Base-by-base conservation (phyloP, 2,113 vertebrate genomes). In the Strix aluco region DNA sequence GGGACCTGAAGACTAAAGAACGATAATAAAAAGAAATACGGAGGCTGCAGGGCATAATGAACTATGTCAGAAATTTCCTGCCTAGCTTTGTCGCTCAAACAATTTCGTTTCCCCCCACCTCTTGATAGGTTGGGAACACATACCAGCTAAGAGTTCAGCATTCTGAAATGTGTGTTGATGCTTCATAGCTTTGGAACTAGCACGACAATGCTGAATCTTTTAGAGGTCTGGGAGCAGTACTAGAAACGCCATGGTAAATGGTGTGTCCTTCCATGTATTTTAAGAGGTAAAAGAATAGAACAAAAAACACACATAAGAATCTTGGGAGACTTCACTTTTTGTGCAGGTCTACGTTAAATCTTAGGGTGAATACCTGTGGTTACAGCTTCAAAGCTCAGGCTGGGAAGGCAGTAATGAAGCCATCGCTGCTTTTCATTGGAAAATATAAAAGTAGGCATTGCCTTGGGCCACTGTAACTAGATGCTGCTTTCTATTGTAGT, bases 1-100 rank as follows among this genome's bases (percentile, higher is more conserved):
- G 90, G 81, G 81, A 91, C 92, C 84, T 87, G 85, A 88, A 92
- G 77, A 91, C 55, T 90, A 59, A 96, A 90, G 88, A 86, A 92
- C 5, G 47, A 57, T 97, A 96, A 96, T 95, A 95, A 97, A 96
- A 97, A 95, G 92, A 93, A 95, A 88, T 96, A 90, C 55, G 81
- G 74, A 88, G 59, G 91, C 92, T 95, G 81, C 89, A 95, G 91
- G 95, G 94, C 91, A 94, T 86, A 87, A 88, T 97, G 95, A 97
- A 82, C 94, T 94, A 74, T 94, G 81, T 80, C 81, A 91, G 89
- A 95, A 92, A 95, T 96, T 95, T 97, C 92, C 94, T 97, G 85
- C 74, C 78, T 82, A 22, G 84, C 66, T 90, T 59, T 85, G 71
- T 77, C 9, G 44, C 78, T 92, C 8, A 9, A 90, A 83, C 94